Base-by-base conservation (phyloP, 2,797 vertebrate species). In the Peromyscus aztecus region DNA sequence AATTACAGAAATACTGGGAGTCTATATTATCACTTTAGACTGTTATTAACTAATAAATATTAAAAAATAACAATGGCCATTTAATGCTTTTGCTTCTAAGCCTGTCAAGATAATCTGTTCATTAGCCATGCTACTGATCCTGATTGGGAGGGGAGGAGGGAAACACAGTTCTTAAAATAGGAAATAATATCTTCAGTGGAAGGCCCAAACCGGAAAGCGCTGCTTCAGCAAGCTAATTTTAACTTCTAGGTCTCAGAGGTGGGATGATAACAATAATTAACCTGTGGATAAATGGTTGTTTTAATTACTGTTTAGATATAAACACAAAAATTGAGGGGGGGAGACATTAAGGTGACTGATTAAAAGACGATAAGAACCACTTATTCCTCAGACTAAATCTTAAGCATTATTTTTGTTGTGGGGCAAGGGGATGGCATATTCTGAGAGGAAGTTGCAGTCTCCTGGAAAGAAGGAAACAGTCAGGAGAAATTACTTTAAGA, bases 11-110 rank as follows among this genome's bases (percentile, higher is more conserved):
- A 83, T 86, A 40, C 11, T 80, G 75, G 63, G 86, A 80, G n/a
- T 73, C 52, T 87, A 21, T 52, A 43, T 67, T 31, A 76, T 61
- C n/a, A 63, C 4, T 19, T 85, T 85, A 90, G 94, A 34, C 43
- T 49, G 31, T 67, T 93, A 81, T 77, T 81, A 90, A 52, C 55
- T 96, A 96, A 91, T 77, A 96, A 94, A 83, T 96, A 93, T 67
- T 86, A 65, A 80, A 67, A 82, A 43, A 88, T 85, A 91, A 94
- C 71, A 92, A 94, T 89, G 77, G 85, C 37, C 83, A 34, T 94
- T 76, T 86, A 76, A 61, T 94, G 67, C 21, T 92, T 96, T 94
- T 82, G 67, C 88, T 97, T 75, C 37, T 24, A 95, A 95, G 75
- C 78, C n/a, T 92, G 78, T 94, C 94, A 92, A 90, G 89, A 82